Evolutionary conservation across 2,888 invertebrate genomes (phyloP).

Genomic region (Sabatieria punctata): DNA sequence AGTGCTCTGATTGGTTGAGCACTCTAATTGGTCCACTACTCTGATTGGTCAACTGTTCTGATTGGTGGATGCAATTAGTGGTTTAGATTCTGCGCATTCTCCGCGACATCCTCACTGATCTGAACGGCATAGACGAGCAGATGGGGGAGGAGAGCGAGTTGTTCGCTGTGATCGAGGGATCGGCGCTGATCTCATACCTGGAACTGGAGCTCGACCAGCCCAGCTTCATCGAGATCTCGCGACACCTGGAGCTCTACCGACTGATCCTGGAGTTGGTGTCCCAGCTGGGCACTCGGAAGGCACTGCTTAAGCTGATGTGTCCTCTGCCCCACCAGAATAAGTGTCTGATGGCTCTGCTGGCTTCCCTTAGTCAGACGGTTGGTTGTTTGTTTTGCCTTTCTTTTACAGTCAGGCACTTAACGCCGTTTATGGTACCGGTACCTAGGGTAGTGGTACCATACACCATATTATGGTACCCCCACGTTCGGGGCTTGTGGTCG

Average conservation of each 20-base stretch:
- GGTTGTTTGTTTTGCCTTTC: not conserved
- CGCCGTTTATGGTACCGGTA: no score
- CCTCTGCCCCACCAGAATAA: conserved; percentile 17
- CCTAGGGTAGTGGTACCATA: no score
- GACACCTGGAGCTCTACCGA: not conserved
- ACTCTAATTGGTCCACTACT: not conserved
- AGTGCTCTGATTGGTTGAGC: not conserved
- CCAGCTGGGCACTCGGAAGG: conserved; percentile 6
- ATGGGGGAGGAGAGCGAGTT: conserved; percentile 18
- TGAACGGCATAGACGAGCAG: conserved; percentile 9
- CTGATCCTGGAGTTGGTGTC: not conserved
- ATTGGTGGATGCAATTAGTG: not conserved
- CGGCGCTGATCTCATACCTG: conserved; percentile 27
- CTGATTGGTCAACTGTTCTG: not conserved
- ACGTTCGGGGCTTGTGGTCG: no score
- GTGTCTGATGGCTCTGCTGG: conserved; percentile 21
- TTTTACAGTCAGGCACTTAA: no score
- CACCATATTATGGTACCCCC: no score
- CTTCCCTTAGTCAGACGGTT: conserved; percentile 22
- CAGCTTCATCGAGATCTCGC: conserved; percentile 2
- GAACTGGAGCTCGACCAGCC: conserved; percentile 16
- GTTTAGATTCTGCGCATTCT: conserved; percentile 1
- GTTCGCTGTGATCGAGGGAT: conserved; percentile 27
- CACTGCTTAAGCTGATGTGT: conserved; percentile 21
- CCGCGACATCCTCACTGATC: not conserved